These are phyloP conservation scores for Notarius lentiginosus DNA, from an alignment of 2,113 vertebrate genomes.

Conservation along the genomic window DNA sequence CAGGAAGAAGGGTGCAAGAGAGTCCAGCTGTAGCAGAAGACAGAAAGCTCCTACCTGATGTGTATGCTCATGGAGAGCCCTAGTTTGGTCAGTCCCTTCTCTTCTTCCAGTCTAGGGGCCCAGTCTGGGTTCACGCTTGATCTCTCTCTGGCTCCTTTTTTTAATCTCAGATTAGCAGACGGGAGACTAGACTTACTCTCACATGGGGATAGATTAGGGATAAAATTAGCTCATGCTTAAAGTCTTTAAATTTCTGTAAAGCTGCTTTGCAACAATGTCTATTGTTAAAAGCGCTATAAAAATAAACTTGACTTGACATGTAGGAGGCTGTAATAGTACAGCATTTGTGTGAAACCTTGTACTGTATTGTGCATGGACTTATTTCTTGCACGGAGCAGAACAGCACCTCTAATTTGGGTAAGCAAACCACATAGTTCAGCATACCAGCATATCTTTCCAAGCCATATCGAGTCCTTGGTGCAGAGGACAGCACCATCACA, in stretches of 20 bases:
- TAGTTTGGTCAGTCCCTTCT: background rate
- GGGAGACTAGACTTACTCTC: background rate
- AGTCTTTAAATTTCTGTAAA: no score
- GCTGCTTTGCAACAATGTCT: no score
- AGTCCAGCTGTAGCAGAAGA: background rate
- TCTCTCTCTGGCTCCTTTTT: conserved; percentile 17
- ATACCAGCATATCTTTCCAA: background rate
- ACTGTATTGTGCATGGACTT: no score
- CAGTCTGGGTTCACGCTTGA: conserved; percentile 14
- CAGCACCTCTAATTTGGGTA: background rate
- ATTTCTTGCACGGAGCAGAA: background rate
- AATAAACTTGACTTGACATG: no score
- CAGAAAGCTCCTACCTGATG: background rate
- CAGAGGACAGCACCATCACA: background rate
- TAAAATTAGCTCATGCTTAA: no score
- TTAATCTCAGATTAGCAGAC: background rate
- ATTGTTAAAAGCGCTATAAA: no score
- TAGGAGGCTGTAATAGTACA: background rate
- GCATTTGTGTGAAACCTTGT: no score
- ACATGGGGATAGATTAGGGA: background rate
- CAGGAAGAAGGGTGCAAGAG: background rate
- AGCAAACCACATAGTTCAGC: background rate
- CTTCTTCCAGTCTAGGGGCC: conserved; percentile 7
- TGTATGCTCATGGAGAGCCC: background rate
- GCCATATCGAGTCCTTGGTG: background rate